Conservation (phyloP, 2,113 vertebrate genomes). For the Orthochromis indermauri region DNA sequence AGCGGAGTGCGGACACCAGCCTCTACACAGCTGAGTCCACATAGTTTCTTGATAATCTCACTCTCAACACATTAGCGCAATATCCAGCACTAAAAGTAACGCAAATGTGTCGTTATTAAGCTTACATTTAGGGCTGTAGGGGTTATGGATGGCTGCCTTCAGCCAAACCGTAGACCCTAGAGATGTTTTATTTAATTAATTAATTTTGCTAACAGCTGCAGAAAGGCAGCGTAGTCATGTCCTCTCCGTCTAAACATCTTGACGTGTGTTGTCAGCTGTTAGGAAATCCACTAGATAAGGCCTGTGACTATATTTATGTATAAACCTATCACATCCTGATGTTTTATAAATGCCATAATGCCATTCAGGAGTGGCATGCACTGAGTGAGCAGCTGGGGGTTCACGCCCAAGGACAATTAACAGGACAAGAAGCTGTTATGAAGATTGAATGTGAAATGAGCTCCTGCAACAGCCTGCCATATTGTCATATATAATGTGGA, state of each 20-base stretch:
- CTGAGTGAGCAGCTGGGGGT: background rate
- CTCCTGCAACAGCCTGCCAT: background rate
- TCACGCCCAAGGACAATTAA: conserved; percentile 25
- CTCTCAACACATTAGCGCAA: conserved; percentile 9
- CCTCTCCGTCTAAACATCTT: background rate
- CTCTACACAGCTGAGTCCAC: conserved; percentile 3
- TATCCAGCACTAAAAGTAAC: conserved; percentile 2
- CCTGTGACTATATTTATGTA: background rate
- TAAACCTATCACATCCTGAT: background rate
- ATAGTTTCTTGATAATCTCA: conserved; percentile 7
- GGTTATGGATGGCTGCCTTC: conserved; percentile 4
- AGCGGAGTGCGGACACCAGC: background rate
- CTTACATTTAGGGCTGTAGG: background rate
- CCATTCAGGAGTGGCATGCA: background rate
- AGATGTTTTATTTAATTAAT: background rate
- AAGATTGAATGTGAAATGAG: background rate
- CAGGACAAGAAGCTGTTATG: background rate
- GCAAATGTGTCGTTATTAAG: background rate
- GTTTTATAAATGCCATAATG: background rate
- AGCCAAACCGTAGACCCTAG: background rate
- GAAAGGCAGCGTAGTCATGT: background rate
- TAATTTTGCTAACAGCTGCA: conserved; percentile 1
- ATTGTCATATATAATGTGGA: background rate
- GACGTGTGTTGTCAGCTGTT: background rate
- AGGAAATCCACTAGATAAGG: conserved; percentile 2